Percentiles rank a stretch among this genome's conserved stretches.
Conservation (phyloP, 2,797 vertebrate genomes). For the Mus caroli region DNA sequence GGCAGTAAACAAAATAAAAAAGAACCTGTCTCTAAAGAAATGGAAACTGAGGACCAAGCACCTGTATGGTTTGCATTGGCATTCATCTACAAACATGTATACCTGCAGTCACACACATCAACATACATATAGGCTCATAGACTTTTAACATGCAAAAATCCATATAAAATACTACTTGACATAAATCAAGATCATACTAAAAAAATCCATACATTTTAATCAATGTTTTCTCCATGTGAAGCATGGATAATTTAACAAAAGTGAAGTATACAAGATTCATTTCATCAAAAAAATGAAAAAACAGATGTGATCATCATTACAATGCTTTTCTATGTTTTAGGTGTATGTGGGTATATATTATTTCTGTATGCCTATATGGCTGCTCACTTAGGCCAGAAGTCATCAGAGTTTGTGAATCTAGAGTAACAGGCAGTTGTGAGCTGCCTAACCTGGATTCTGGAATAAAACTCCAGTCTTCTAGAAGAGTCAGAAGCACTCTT, state of each 20-base stretch:
- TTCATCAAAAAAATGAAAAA: neutral
- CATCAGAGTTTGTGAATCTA: neutral
- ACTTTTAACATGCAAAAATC: neutral
- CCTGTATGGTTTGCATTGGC: no score
- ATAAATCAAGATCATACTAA: neutral
- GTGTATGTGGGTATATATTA: neutral
- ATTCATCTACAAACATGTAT: no score
- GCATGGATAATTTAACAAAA: neutral
- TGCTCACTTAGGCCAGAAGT: neutral
- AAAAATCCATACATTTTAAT: neutral
- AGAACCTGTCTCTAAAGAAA: neutral
- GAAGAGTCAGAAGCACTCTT: no score
- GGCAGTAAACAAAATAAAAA: neutral
- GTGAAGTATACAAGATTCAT: neutral
- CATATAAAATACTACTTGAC: neutral
- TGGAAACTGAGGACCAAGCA: neutral
- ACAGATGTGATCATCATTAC: neutral
- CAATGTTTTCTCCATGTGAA: neutral
- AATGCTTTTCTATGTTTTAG: neutral
- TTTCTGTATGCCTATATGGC: no score
- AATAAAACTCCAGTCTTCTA: neutral
- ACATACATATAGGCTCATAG: no score
- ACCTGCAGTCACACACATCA: no score
- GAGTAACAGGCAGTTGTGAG: neutral
- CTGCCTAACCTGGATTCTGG: neutral